A percentile compares a stretch with the other conserved stretches of the same genome.
Evolutionary conservation across 2,797 vertebrate species (phyloP).

Genomic region (Cygnus olor): DNA sequence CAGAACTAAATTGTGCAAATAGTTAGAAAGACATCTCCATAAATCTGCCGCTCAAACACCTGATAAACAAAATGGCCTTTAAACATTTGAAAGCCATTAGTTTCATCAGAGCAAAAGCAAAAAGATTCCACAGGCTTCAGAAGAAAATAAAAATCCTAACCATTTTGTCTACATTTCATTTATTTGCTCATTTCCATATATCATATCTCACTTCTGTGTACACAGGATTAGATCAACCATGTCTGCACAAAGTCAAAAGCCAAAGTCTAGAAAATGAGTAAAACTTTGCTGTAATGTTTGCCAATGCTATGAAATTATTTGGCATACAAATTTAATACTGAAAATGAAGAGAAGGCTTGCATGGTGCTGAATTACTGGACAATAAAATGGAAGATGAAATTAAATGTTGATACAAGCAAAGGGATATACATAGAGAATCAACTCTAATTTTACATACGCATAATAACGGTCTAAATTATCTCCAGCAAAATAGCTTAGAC

Average conservation of each 20-base stretch:
- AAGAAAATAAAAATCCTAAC: background rate
- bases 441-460: background rate
- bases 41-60: background rate
- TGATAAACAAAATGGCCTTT: background rate
- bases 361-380: background rate
- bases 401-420: conserved; percentile 51
- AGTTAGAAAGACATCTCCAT: background rate
- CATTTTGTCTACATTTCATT: background rate
- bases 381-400: conserved; percentile 33
- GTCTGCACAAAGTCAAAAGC: background rate
- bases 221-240: background rate
- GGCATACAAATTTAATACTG: background rate
- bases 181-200: background rate
- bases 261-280: background rate
- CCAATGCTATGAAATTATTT: background rate
- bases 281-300: background rate
- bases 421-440: background rate
- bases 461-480: background rate
- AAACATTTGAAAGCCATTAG: background rate
- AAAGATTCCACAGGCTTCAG: background rate
- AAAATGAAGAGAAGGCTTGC: conserved; percentile 21
- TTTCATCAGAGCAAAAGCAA: background rate
- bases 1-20: background rate
- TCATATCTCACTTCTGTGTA: background rate
- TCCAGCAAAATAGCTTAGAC: background rate